These are phyloP conservation scores for Paraescarpia echinospica DNA, from an alignment of 1,140 invertebrate genomes.

Conservation along the genomic window DNA sequence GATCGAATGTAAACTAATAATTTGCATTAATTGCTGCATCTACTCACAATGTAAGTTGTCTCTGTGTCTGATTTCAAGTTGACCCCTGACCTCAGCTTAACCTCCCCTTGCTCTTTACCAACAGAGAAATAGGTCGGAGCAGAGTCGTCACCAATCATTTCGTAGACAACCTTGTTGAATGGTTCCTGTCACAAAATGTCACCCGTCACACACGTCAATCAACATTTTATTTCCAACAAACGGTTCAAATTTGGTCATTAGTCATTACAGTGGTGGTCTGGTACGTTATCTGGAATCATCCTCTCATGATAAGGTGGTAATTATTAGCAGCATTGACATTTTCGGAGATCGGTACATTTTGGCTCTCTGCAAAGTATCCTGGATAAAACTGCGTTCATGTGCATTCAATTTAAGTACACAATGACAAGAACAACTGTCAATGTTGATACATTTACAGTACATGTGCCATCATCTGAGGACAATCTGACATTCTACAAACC, in stretches of 20 bases:
- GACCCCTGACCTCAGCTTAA: slow-evolving; percentile 37
- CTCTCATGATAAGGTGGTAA: no score
- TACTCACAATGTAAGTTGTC: slow-evolving; percentile 25
- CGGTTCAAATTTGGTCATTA: no score
- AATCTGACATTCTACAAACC: slow-evolving; percentile 17
- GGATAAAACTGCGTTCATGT: no score
- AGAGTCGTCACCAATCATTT: slow-evolving; percentile 35
- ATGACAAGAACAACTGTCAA: no score
- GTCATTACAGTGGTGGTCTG: no score
- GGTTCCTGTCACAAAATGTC: slow-evolving; percentile 27
- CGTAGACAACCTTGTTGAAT: slow-evolving; percentile 34
- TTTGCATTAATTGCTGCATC: no score
- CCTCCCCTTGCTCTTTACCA: slow-evolving; percentile 35
- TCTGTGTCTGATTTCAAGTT: slow-evolving; percentile 25
- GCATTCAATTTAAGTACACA: no score
- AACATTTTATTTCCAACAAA: background rate
- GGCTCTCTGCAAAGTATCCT: no score
- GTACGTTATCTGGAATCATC: no score
- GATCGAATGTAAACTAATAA: no score
- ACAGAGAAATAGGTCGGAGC: slow-evolving; percentile 41
- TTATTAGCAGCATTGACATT: no score
- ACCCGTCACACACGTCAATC: background rate
- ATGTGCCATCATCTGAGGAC: background rate
- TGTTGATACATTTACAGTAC: background rate
- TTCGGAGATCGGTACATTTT: no score